phyloP scores from a whole-genome alignment of 23 tunicate genomes.

The Phallusia fumigata region DNA sequence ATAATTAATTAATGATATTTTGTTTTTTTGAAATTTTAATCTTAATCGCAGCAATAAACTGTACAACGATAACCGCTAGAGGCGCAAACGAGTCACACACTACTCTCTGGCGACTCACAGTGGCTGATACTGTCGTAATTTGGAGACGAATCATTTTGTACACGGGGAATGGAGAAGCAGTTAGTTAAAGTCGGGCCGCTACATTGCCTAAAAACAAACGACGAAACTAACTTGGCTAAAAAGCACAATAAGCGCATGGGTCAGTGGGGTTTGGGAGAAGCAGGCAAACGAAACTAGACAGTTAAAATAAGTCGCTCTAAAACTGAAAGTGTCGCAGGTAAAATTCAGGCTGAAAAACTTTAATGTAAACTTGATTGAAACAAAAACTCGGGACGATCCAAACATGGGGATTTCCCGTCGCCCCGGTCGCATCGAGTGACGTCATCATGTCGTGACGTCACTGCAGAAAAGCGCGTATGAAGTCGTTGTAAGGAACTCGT shows the following conservation, averaged over 20 bases:
- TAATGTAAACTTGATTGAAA: not conserved
- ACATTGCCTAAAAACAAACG: too few species aligned
- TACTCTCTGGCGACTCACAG: conserved; percentile 13
- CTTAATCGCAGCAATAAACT: too few species aligned
- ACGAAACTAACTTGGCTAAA: too few species aligned
- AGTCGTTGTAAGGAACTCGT: conserved; percentile 74
- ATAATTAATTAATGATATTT: too few species aligned
- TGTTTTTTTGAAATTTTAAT: too few species aligned
- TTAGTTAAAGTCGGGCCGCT: too few species aligned
- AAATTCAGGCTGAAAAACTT: not conserved
- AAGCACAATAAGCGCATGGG: too few species aligned
- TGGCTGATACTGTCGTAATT: not conserved
- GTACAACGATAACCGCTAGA: not conserved
- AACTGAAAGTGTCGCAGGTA: not conserved
- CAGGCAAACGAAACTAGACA: too few species aligned
- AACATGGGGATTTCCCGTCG: not conserved
- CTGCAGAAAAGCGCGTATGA: conserved; percentile 75
- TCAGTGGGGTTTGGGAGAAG: too few species aligned
- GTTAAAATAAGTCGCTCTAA: too few species aligned
- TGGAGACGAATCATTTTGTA: too few species aligned
- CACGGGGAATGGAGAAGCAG: too few species aligned
- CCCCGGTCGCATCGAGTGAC: not conserved
- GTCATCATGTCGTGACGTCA: conserved; percentile 21
- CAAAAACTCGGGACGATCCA: not conserved
- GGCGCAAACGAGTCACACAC: not conserved